A percentile compares a stretch with the other conserved stretches of the same genome.
These are phyloP conservation scores for Hipparchia semele DNA, from an alignment of 2,888 invertebrate genomes.

Conservation along the genomic window DNA sequence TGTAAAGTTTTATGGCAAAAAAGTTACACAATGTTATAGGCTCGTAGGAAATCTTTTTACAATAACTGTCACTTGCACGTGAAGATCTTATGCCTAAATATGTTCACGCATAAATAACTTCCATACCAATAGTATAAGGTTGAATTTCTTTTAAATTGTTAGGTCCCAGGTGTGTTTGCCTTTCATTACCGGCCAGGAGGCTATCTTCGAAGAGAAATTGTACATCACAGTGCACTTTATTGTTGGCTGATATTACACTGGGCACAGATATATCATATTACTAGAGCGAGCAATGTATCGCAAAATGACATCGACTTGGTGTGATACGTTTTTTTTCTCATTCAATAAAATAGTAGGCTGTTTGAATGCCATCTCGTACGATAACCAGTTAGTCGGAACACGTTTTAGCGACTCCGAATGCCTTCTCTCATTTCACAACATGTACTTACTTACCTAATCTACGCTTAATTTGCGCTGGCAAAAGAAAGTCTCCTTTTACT, in stretches of 20 bases:
- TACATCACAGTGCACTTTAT: conserved; percentile 37
- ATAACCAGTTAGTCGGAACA: no score
- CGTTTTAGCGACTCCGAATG: no score
- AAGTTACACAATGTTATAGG: neutral
- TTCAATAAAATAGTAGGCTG: no score
- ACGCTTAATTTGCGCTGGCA: no score
- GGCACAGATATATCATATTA: conserved; percentile 4
- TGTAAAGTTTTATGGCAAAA: neutral
- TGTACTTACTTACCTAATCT: no score
- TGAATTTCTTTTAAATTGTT: conserved; percentile 4
- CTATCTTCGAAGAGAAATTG: conserved; percentile 41
- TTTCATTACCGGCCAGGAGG: conserved; percentile 55
- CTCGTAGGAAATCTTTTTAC: neutral
- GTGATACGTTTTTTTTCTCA: no score
- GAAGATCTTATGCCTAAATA: neutral
- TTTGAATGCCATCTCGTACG: no score
- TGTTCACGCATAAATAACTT: neutral
- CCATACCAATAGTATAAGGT: neutral
- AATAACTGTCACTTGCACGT: neutral
- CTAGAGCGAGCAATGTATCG: neutral
- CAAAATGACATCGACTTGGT: neutral
- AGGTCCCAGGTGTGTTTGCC: conserved; percentile 54
- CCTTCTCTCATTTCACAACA: no score
- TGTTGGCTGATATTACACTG: conserved; percentile 38
- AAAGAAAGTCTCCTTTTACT: no score